Conservation (phyloP, 2,888 invertebrate genomes). For the Sinohyriopsis cumingii region DNA sequence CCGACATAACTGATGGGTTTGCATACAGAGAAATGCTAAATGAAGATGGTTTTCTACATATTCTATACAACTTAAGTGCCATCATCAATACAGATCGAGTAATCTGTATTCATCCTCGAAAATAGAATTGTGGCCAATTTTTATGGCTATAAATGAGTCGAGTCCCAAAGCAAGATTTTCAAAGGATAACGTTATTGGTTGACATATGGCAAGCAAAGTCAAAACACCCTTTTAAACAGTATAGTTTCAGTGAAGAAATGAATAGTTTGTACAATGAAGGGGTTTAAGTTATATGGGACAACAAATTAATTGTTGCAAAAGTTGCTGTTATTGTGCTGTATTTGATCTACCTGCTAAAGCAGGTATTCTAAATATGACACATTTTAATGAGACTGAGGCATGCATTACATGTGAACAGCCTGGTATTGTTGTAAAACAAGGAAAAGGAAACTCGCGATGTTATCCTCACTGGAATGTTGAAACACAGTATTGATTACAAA, state of each 20-base stretch:
- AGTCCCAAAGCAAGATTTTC: too few species aligned
- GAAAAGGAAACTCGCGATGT: slow-evolving; percentile 13
- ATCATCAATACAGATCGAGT: slow-evolving; percentile 30
- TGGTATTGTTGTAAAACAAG: slow-evolving; percentile 20
- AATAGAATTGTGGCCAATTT: too few species aligned
- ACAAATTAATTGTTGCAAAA: slow-evolving; percentile 15
- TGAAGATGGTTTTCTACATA: slow-evolving; percentile 12
- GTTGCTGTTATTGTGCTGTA: slow-evolving; percentile 20
- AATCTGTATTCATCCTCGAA: too few species aligned
- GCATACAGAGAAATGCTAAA: slow-evolving; percentile 12
- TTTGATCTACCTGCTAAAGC: slow-evolving; percentile 33
- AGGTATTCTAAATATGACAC: slow-evolving; percentile 28
- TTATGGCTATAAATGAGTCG: too few species aligned
- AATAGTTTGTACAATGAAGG: slow-evolving; percentile 20
- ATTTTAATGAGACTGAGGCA: slow-evolving; percentile 23
- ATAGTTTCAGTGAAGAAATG: slow-evolving; percentile 11
- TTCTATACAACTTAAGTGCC: slow-evolving; percentile 17
- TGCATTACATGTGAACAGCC: slow-evolving; percentile 35
- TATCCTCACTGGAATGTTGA: slow-evolving; percentile 15
- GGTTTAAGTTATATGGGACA: slow-evolving; percentile 8
- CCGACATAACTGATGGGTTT: slow-evolving; percentile 23
- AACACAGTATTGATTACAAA: slow-evolving; percentile 8
- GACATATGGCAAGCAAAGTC: slow-evolving; percentile 31
- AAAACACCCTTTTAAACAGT: slow-evolving; percentile 17
- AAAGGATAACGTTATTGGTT: slow-evolving; percentile 13